phyloP scores from a whole-genome alignment of 2,113 vertebrate genomes.

The Pelusios castaneus region DNA sequence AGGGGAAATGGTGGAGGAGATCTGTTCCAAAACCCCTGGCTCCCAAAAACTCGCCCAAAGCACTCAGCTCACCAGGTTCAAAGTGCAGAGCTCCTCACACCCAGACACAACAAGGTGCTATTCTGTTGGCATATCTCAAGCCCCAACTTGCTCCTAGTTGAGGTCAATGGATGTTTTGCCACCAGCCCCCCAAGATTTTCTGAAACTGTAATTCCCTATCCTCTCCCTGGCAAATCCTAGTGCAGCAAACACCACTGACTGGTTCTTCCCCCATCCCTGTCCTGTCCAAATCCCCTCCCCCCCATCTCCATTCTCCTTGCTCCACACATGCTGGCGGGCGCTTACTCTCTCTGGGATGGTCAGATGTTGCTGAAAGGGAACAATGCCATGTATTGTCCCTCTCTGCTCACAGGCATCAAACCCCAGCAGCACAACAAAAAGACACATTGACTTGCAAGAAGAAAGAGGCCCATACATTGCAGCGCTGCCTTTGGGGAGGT shows the following conservation, averaged over 20 bases:
- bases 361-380: slow-evolving; percentile 80
- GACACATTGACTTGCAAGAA: slow-evolving; percentile 78
- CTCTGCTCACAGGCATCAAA: slow-evolving; percentile 73
- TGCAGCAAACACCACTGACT: not conserved
- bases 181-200: not conserved
- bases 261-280: not conserved
- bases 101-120: not conserved
- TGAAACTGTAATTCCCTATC: not conserved
- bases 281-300: not conserved
- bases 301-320: not conserved
- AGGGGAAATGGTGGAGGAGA: not conserved
- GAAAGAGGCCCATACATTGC: slow-evolving; percentile 69
- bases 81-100: not conserved
- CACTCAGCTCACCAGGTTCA: not conserved
- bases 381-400: slow-evolving; percentile 82
- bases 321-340: slow-evolving; percentile 25
- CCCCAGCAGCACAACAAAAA: slow-evolving; percentile 81
- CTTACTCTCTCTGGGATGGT: slow-evolving; percentile 53
- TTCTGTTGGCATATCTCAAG: too few relatives aligned
- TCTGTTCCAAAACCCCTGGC: not conserved
- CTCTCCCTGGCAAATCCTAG: not conserved
- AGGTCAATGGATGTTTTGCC: not conserved
- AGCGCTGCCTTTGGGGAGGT: slow-evolving; percentile 7
- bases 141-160: not conserved
- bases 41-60: not conserved